Percentiles rank a stretch among this genome's conserved stretches.
Evolutionary conservation across 2,888 invertebrate species (phyloP).

Genomic region (Drosophila neotestacea): DNA sequence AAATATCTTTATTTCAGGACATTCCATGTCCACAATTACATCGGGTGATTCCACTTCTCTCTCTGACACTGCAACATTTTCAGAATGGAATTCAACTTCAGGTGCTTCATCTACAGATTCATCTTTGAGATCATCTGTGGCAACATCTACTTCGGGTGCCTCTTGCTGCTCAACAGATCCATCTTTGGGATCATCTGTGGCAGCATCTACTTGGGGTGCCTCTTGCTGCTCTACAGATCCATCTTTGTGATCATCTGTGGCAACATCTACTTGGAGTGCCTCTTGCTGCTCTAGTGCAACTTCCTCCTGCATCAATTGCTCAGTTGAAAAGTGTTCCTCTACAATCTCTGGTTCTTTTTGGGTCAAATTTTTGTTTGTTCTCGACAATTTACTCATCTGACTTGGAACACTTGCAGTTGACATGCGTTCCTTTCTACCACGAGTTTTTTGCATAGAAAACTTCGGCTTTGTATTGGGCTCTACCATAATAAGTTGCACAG

Average conservation of each 20-base stretch:
- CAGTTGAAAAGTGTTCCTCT: neutral
- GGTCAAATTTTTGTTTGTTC: neutral
- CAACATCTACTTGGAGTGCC: neutral
- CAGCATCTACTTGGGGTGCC: neutral
- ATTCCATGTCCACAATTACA: neutral
- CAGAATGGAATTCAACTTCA: too few species aligned
- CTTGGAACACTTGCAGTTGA: neutral
- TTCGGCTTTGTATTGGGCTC: neutral
- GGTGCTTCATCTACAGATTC: neutral
- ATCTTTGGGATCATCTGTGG: too few species aligned
- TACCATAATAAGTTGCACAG: conserved; percentile 30
- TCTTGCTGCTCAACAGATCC: neutral
- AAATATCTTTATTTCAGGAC: conserved; percentile 6
- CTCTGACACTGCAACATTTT: neutral
- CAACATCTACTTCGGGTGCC: neutral
- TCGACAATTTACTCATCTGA: neutral
- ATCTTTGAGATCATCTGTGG: too few species aligned
- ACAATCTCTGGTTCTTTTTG: neutral
- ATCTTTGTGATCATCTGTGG: too few species aligned
- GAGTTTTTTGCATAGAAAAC: too few species aligned
- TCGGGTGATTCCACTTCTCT: neutral
- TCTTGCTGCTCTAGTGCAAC: neutral
- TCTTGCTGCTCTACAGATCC: neutral
- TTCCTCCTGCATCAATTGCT: neutral
- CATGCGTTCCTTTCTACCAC: neutral